Base-by-base conservation (phyloP, 2,888 invertebrate species). In the Drosophila acutilabella region DNA sequence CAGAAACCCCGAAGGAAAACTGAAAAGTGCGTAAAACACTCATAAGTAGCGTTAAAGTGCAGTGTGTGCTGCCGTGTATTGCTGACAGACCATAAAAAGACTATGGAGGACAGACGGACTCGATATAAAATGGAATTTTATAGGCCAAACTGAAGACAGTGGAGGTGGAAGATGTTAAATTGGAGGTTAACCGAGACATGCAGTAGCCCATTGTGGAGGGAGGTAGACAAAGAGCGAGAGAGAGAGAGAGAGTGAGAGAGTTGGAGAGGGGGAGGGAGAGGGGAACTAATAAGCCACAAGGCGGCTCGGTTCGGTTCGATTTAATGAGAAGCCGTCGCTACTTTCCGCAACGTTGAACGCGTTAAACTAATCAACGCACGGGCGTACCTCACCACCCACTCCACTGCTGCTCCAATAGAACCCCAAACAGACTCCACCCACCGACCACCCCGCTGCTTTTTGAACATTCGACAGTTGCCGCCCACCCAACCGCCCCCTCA, bases 321-420 rank as follows among this genome's bases (percentile, higher is more conserved):
- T 83, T 87, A 83, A 83, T 83, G 83, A 83, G 83, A 78, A 87
- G 79, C 69, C 76, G 81, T 80, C 82, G 81, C 86, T 84, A 84
- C 71, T 87, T 85, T 85, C 88, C 84, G 78, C 85, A 74, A 87
- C 87, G 84, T 87, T 84, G 78, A 68, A 42, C 74, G 84, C 87
- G 82, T 87, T 84, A 82, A 86, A 82, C 84, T 85, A 85, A 85
- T 85, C 88, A 85, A 85, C 76, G 78, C 70, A 71, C 64, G 36
- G 64, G 69, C 8, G 30, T 30, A 30, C 30, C 30, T 6, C 8
- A 8, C 30, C 8, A 6, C 30, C 30, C 30, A 30, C 61, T 75
- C 70, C 73, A 75, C 56, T 11, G 20, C 33, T 7, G 13, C 11
- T 13, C 23, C 13, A 1, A 0, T 11, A 4, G 18, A 3, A 44